A percentile compares a stretch with the other conserved stretches of the same genome.
Evolutionary conservation across 2,113 vertebrate genomes (phyloP).

Genomic region (Harpagus bidentatus): DNA sequence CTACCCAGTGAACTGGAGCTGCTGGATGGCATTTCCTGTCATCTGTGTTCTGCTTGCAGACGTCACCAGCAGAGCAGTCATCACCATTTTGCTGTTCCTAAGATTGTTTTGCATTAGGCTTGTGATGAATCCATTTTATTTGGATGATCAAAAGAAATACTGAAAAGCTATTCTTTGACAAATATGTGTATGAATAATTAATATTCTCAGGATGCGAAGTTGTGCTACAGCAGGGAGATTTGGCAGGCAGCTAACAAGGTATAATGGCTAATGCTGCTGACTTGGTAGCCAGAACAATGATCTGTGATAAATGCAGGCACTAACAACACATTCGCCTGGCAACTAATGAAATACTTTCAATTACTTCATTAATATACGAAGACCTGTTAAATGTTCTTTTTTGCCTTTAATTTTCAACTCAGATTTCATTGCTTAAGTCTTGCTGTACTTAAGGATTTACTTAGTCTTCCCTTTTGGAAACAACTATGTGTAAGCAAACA

Average conservation of each 20-base stretch:
- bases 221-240: background rate
- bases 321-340: background rate
- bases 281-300: background rate
- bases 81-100: background rate
- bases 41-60: background rate
- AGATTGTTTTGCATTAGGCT: background rate
- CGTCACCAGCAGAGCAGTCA: background rate
- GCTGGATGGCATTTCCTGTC: background rate
- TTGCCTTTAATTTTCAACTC: background rate
- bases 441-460: background rate
- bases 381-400: background rate
- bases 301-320: background rate
- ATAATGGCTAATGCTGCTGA: background rate
- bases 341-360: background rate
- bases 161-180: constrained; percentile 12
- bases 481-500: background rate
- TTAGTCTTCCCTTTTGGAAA: background rate
- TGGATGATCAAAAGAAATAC: constrained; percentile 17
- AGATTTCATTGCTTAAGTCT: background rate
- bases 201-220: background rate
- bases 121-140: background rate
- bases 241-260: background rate
- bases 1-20: background rate
- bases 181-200: constrained; percentile 23
- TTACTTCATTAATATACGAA: background rate